Evolutionary conservation across 1,140 invertebrate genomes (phyloP).

Genomic region (Leptoteleia sp.): DNA sequence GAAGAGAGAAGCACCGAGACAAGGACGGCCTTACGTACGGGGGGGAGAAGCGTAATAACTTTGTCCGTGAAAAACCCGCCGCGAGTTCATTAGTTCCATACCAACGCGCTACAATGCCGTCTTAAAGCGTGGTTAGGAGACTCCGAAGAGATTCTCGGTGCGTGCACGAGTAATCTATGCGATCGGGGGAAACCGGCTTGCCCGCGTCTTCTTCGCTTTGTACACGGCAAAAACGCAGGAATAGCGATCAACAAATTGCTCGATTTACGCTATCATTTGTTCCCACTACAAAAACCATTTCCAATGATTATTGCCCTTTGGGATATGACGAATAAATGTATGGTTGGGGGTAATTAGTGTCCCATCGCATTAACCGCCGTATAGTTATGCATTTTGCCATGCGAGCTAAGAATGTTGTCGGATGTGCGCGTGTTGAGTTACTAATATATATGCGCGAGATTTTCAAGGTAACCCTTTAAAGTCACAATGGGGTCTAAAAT

Average conservation of each 20-base stretch:
- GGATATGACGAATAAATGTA: slow-evolving; percentile 22
- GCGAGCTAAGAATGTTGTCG: too few relatives aligned
- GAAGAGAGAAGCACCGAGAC: slow-evolving; percentile 42
- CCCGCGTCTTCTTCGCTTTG: slow-evolving; percentile 36
- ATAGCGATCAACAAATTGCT: slow-evolving; percentile 60
- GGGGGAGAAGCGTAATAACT: slow-evolving; percentile 73
- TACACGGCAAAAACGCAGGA: slow-evolving; percentile 48
- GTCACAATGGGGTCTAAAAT: too few relatives aligned
- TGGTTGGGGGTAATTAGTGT: slow-evolving; percentile 24
- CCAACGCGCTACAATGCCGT: slow-evolving; percentile 75
- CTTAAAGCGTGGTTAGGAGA: slow-evolving; percentile 72
- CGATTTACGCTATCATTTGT: slow-evolving; percentile 55
- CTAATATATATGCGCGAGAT: too few relatives aligned
- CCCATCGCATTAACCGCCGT: background rate
- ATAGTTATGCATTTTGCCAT: too few relatives aligned
- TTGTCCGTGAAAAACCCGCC: slow-evolving; percentile 75
- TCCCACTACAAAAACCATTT: slow-evolving; percentile 17
- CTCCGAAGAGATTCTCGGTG: slow-evolving; percentile 54
- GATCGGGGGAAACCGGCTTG: slow-evolving; percentile 65
- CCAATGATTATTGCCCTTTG: slow-evolving; percentile 26
- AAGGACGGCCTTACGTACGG: slow-evolving; percentile 22
- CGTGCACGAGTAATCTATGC: slow-evolving; percentile 66
- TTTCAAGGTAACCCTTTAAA: too few relatives aligned
- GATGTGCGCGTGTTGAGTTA: too few relatives aligned
- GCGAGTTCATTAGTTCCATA: slow-evolving; percentile 79